Base-by-base conservation (phyloP, 2,888 invertebrate genomes). In the Mimumesa dahlbomi region DNA sequence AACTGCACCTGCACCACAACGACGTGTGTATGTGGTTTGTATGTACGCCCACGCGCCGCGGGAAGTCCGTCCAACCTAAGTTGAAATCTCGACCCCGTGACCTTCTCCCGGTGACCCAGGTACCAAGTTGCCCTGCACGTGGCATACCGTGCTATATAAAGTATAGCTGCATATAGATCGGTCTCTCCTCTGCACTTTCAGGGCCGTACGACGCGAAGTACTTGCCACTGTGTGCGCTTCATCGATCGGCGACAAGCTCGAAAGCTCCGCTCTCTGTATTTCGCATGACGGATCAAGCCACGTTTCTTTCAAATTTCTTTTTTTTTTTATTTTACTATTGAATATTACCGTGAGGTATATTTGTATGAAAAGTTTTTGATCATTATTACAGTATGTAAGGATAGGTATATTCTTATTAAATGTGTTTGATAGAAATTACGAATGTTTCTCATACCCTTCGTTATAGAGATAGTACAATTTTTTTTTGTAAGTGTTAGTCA, bases 151-250 rank as follows among this genome's bases (percentile, higher is more conserved):
- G 74, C 78, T 84, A 83, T 82, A 83, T 81, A 81, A 81, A 79
- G 77, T 81, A 73, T 76, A 70, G 79, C 79, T 85, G 83, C 82
- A 85, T 84, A 83, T 83, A 85, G 82, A 81, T 73, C 75, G 68
- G 49, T 64, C 49, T 49, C 19, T 36, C 46, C 46, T 56, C 59
- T 70, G 62, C 59, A 34, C 70, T 75, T 68, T 68, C 81, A 80
- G 72, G 70, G 65, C 49, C 72, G 81, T 77, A 66, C 34, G 34
- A 42, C 29, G 43, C 54, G 61, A 57, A 48, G 22, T 46, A 42
- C 22, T 54, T 22, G 49, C 65, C 66, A 49, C 69, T 36, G 38
- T 6, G 49, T 34, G 53, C 53, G 67, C 75, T 68, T 59, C 58
- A 70, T 78, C 72, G 75, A 76, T 78, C 68, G 49, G 18, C 31